Evolutionary conservation across 2,888 invertebrate genomes (phyloP).

Genomic region (Anthoptus insignis): DNA sequence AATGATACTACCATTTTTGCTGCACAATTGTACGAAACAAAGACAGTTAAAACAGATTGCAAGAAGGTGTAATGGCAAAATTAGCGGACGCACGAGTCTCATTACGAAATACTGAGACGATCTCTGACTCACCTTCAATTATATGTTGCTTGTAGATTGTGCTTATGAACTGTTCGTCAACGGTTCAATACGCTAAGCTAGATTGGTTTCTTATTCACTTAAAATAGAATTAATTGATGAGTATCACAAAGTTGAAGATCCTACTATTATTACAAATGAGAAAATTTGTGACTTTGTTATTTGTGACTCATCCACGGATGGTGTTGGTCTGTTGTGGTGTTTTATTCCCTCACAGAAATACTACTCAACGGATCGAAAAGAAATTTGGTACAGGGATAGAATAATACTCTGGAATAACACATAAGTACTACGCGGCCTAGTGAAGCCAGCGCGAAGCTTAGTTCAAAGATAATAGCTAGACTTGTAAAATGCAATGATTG

Average conservation of each 20-base stretch:
- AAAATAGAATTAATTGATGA: not conserved
- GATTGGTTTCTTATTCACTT: not conserved
- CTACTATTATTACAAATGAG: too few species aligned
- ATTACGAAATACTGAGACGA: conserved; percentile 16
- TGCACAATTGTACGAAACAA: not conserved
- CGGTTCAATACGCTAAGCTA: not conserved
- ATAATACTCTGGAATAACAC: too few species aligned
- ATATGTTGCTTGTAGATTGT: conserved; percentile 6
- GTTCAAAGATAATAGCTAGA: too few species aligned
- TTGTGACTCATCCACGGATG: too few species aligned
- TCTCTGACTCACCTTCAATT: conserved; percentile 22
- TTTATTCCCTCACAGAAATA: too few species aligned
- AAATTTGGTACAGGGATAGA: too few species aligned
- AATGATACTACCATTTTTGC: not conserved
- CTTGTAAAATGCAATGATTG: too few species aligned
- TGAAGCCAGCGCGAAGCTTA: too few species aligned
- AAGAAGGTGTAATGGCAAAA: conserved; percentile 17
- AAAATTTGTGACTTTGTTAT: too few species aligned
- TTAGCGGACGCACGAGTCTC: conserved; percentile 23
- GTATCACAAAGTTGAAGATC: not conserved
- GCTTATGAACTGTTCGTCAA: not conserved
- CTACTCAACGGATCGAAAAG: too few species aligned
- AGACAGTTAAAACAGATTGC: not conserved
- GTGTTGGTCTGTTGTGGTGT: too few species aligned
- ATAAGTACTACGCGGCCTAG: too few species aligned